phyloP scores from a whole-genome alignment of 1,140 invertebrate species.

The Conus ventricosus region DNA sequence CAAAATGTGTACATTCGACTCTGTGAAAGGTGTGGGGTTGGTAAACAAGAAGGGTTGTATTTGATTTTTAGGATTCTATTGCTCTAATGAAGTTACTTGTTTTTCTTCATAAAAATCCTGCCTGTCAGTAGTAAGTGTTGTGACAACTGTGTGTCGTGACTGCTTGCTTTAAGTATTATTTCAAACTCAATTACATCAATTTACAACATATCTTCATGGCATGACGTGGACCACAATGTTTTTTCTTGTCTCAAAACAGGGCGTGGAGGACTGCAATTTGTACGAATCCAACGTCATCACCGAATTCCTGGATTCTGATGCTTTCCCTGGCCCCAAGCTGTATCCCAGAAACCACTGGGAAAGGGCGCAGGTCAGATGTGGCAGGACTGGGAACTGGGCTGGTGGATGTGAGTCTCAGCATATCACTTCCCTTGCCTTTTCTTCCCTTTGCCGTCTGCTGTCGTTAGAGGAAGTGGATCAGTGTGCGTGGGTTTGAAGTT shows the following conservation, averaged over 20 bases:
- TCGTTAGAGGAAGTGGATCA: neutral
- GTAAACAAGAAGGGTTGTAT: too few species aligned
- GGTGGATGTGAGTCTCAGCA: slow-evolving; percentile 23
- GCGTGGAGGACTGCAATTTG: slow-evolving; percentile 12
- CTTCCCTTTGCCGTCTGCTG: too few species aligned
- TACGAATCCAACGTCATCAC: slow-evolving; percentile 45
- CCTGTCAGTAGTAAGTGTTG: neutral
- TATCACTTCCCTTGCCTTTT: neutral
- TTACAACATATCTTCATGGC: neutral
- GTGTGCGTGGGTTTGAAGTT: neutral
- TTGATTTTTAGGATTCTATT: too few species aligned
- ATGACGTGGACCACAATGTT: neutral
- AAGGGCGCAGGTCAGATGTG: slow-evolving; percentile 35
- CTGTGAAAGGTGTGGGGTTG: too few species aligned
- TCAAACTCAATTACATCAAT: neutral
- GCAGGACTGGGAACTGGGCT: slow-evolving; percentile 43
- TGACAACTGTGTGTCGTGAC: neutral
- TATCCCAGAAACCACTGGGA: slow-evolving; percentile 34
- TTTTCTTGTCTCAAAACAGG: neutral
- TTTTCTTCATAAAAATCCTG: too few species aligned
- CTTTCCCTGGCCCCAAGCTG: slow-evolving; percentile 32
- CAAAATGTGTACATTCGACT: too few species aligned
- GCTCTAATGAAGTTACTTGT: too few species aligned
- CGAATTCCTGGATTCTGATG: slow-evolving; percentile 32
- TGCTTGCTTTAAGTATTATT: neutral